These are phyloP conservation scores for Drosophila pseudoananassae DNA, from an alignment of 1,140 invertebrate genomes.

Conservation along the genomic window DNA sequence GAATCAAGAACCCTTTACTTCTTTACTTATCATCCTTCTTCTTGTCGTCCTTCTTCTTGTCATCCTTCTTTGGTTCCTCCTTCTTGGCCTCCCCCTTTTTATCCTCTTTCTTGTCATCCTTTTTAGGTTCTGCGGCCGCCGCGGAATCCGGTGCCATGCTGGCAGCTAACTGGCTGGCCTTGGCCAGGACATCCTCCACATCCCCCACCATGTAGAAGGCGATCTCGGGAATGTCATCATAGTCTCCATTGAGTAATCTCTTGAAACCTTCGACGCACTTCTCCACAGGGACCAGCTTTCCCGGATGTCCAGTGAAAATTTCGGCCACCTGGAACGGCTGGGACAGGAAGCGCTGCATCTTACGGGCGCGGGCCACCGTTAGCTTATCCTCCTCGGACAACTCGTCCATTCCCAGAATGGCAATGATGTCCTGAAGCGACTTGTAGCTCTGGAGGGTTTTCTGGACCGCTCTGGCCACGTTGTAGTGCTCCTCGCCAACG, in stretches of 20 bases:
- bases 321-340: constrained; percentile 93
- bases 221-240: constrained; percentile 92
- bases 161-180: constrained; percentile 89
- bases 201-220: constrained; percentile 95
- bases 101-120: constrained; percentile 6
- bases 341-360: constrained; percentile 92
- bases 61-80: constrained; percentile 9
- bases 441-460: constrained; percentile 93
- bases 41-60: constrained; percentile 8
- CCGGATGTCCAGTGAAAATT: constrained; percentile 88
- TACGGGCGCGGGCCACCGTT: constrained; percentile 91
- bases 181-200: constrained; percentile 91
- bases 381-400: constrained; percentile 94
- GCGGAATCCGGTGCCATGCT: constrained; percentile 27
- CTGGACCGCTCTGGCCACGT: constrained; percentile 91
- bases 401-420: constrained; percentile 94
- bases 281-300: constrained; percentile 87
- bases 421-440: constrained; percentile 92
- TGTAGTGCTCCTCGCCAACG: constrained; percentile 92
- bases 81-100: neutral
- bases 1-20: neutral
- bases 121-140: neutral
- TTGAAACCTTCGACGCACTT: constrained; percentile 86
- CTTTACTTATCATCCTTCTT: constrained; percentile 20
- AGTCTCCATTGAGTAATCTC: constrained; percentile 88